Percentiles rank a stretch among this genome's conserved stretches.
Evolutionary conservation across 2,113 vertebrate species (phyloP).

Genomic region (Callospermophilus lateralis): DNA sequence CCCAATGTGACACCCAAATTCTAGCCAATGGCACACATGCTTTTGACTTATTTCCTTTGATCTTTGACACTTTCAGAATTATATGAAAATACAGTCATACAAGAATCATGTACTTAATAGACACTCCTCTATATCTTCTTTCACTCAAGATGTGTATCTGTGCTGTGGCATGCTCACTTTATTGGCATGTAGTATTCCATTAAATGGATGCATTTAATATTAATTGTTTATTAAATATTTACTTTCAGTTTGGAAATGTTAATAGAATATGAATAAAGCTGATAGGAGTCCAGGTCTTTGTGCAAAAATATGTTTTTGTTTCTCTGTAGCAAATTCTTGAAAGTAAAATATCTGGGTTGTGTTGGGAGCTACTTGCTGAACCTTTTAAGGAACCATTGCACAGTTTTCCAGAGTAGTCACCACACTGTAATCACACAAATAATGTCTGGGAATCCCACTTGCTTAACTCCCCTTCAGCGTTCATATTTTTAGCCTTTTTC

Average conservation of each 20-base stretch:
- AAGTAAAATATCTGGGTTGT: neutral
- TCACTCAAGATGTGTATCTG: neutral
- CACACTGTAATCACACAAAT: neutral
- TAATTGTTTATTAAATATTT: neutral
- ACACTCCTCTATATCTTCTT: neutral
- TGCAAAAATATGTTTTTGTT: neutral
- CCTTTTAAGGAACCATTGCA: neutral
- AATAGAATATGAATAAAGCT: neutral
- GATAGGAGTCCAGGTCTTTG: neutral
- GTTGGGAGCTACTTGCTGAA: neutral
- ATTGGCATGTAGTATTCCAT: neutral
- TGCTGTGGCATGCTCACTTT: neutral
- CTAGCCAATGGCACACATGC: accelerated
- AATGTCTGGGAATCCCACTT: neutral
- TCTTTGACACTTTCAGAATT: neutral
- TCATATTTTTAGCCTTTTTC: neutral
- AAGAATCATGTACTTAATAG: neutral
- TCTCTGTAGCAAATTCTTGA: neutral
- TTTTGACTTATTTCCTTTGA: neutral
- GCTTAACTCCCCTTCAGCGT: neutral
- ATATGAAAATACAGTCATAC: neutral
- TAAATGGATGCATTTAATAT: neutral
- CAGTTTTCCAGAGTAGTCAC: neutral
- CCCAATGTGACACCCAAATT: neutral
- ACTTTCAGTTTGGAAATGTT: neutral